Percentiles rank a stretch among this genome's conserved stretches.
Conservation (phyloP, 1,140 invertebrate species). For the Danaus melanippus region DNA sequence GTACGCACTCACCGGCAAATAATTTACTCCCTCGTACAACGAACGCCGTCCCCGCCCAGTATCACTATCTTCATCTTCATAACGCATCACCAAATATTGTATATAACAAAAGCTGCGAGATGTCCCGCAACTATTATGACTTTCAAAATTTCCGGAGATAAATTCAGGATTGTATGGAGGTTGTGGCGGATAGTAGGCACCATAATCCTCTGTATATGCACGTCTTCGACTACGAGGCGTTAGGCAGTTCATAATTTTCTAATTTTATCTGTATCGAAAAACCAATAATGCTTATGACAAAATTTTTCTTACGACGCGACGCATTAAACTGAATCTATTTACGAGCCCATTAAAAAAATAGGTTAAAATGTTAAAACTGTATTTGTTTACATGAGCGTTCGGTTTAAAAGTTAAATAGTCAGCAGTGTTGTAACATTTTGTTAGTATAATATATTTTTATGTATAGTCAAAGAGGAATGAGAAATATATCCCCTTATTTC, state of each 20-base stretch:
- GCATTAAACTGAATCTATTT: constrained; percentile 1
- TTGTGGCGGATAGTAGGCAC: constrained; percentile 40
- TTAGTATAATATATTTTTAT: constrained; percentile 10
- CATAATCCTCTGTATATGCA: constrained; percentile 34
- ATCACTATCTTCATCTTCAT: constrained; percentile 31
- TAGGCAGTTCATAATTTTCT: constrained; percentile 49
- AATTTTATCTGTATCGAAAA: constrained; percentile 22
- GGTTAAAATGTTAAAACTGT: neutral
- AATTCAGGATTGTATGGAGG: constrained; percentile 55
- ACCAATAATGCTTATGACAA: neutral
- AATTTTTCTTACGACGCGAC: neutral
- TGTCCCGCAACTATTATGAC: constrained; percentile 20
- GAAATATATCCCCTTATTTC: constrained; percentile 38
- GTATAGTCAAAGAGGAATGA: constrained; percentile 26
- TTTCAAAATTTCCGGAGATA: constrained; percentile 31
- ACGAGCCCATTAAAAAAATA: neutral
- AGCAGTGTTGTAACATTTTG: no score
- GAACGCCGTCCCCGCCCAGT: constrained; percentile 44
- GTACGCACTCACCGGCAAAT: constrained; percentile 54
- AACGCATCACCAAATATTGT: constrained; percentile 25
- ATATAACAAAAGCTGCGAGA: constrained; percentile 27
- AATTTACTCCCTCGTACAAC: constrained; percentile 61
- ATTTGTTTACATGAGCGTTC: constrained; percentile 1
- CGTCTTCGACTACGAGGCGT: constrained; percentile 28
- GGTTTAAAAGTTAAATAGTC: constrained; percentile 1